Percentiles rank a stretch among this genome's conserved stretches.
These are phyloP conservation scores for Brachionus calyciflorus DNA, from an alignment of 1,140 invertebrate genomes.

Conservation along the genomic window DNA sequence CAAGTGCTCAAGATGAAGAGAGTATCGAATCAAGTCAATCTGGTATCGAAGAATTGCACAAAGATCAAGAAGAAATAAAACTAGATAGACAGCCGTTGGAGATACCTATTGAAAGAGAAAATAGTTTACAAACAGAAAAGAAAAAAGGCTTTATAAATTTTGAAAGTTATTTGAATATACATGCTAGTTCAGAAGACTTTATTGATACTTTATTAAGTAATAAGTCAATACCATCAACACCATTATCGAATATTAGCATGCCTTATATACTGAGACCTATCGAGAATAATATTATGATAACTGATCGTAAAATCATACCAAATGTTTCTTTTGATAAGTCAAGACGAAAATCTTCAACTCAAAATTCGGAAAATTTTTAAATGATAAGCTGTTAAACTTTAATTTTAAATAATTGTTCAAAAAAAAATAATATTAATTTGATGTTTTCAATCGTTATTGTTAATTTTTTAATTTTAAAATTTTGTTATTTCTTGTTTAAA, in stretches of 20 bases:
- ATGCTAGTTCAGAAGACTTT: conserved; percentile 15
- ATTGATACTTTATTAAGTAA: not conserved
- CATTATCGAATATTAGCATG: not conserved
- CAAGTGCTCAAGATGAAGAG: too few species aligned
- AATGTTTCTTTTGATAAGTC: conserved; percentile 1
- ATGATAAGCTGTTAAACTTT: not conserved
- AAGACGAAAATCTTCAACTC: not conserved
- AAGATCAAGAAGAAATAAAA: too few species aligned
- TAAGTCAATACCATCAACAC: not conserved
- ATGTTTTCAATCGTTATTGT: too few species aligned
- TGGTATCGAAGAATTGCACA: too few species aligned
- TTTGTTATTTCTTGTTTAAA: too few species aligned
- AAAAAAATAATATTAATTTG: too few species aligned
- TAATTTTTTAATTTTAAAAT: too few species aligned
- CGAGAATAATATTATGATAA: conserved; percentile 21
- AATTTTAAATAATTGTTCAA: too few species aligned
- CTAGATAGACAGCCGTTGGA: too few species aligned
- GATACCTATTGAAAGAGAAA: not conserved
- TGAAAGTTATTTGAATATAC: conserved; percentile 22
- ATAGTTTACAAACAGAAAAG: not conserved
- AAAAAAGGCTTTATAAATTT: conserved; percentile 17
- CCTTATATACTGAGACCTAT: not conserved
- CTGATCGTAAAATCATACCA: conserved; percentile 17
- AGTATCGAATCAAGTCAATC: too few species aligned
- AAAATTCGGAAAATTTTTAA: not conserved